Evolutionary conservation across 2,888 invertebrate genomes (phyloP).

Genomic region (Strigamia crassipes): DNA sequence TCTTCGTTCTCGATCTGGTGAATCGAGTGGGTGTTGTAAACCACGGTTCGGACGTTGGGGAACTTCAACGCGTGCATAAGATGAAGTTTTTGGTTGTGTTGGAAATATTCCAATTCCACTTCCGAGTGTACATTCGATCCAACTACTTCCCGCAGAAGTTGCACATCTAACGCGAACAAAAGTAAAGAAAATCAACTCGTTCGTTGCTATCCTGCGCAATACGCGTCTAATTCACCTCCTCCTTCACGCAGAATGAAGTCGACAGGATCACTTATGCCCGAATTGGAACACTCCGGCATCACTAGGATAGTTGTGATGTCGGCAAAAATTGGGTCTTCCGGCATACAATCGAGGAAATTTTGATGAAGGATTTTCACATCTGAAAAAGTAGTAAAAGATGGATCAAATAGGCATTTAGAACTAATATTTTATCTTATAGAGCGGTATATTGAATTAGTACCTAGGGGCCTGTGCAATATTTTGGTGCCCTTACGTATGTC

Average conservation of each 20-base stretch:
- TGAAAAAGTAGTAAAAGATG: not conserved
- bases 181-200: not conserved
- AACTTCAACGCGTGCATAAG: constrained; percentile 20
- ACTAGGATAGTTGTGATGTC: not conserved
- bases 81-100: not conserved
- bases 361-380: constrained; percentile 3
- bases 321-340: not conserved
- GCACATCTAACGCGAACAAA: not conserved
- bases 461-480: too few species aligned
- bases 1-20: constrained; percentile 31
- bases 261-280: constrained; percentile 33
- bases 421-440: too few species aligned
- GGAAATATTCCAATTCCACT: not conserved
- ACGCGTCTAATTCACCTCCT: constrained; percentile 43
- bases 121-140: not conserved
- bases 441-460: too few species aligned
- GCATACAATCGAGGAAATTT: not conserved
- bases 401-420: too few species aligned
- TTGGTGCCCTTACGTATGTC: too few species aligned
- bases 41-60: not conserved
- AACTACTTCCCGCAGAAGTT: not conserved
- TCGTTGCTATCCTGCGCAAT: too few species aligned
- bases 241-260: constrained; percentile 45
- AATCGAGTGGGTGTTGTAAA: constrained; percentile 38
- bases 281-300: constrained; percentile 17